phyloP scores from a whole-genome alignment of 1,140 invertebrate genomes.

The Brachystomella parvula region DNA sequence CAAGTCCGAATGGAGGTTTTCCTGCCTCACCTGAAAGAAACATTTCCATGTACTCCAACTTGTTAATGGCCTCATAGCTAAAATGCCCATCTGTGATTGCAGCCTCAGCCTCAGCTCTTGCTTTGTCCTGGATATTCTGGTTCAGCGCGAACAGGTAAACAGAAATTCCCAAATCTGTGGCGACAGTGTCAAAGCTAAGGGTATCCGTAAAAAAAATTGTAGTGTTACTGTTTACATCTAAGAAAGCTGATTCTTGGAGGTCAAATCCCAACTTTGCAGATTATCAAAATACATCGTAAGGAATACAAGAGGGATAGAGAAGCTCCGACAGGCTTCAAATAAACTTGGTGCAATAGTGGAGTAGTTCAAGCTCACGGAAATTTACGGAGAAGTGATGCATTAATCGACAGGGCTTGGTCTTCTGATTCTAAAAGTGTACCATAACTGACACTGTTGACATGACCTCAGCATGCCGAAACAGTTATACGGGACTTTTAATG shows the following conservation, averaged over 20 bases:
- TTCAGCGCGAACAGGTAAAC: background rate
- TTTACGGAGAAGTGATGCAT: too few relatives aligned
- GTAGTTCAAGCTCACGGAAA: too few relatives aligned
- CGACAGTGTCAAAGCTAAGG: background rate
- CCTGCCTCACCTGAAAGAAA: background rate
- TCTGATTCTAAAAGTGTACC: too few relatives aligned
- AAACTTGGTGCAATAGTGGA: too few relatives aligned
- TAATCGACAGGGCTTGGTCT: too few relatives aligned
- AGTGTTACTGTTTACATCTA: background rate
- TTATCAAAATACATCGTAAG: too few relatives aligned
- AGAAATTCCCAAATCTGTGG: background rate
- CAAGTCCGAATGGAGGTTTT: constrained; percentile 42
- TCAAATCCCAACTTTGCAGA: too few relatives aligned
- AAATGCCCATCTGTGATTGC: background rate
- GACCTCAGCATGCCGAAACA: too few relatives aligned
- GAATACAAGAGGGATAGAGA: too few relatives aligned
- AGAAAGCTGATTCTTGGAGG: background rate
- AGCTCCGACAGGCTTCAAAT: too few relatives aligned
- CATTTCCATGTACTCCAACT: background rate
- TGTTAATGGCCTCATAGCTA: background rate
- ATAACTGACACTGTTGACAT: too few relatives aligned
- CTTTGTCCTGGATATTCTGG: background rate
- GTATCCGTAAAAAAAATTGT: background rate
- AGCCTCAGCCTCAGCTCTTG: background rate
- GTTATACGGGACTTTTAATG: too few relatives aligned